Percentiles rank a stretch among this genome's conserved stretches.
These are phyloP conservation scores for Peribatodes rhomboidaria DNA, from an alignment of 2,888 invertebrate species.

Conservation along the genomic window DNA sequence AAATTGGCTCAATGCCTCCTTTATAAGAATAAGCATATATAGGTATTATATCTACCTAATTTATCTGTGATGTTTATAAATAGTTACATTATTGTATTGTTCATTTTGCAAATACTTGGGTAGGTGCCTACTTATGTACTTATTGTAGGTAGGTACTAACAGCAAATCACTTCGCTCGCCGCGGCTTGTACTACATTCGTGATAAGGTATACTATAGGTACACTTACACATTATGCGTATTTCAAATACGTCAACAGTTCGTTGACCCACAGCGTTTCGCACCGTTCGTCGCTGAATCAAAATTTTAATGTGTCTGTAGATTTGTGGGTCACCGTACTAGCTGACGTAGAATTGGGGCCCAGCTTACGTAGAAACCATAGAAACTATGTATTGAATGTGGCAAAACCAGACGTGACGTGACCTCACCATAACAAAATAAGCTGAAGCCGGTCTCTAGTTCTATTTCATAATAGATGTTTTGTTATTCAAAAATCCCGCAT, in stretches of 20 bases:
- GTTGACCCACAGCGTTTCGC: constrained; percentile 80
- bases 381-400: too few relatives aligned
- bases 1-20: too few relatives aligned
- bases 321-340: constrained; percentile 84
- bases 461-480: constrained; percentile 62
- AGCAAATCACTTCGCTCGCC: constrained; percentile 67
- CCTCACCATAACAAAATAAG: constrained; percentile 76
- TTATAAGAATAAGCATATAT: too few relatives aligned
- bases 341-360: constrained; percentile 78
- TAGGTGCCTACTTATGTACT: neutral
- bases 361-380: neutral
- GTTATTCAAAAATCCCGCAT: constrained; percentile 75
- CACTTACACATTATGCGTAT: constrained; percentile 70
- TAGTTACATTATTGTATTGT: too few relatives aligned
- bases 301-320: constrained; percentile 85
- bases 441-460: constrained; percentile 79
- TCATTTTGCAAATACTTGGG: neutral
- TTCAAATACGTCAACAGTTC: constrained; percentile 85
- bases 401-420: constrained; percentile 80
- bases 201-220: constrained; percentile 66
- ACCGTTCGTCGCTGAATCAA: constrained; percentile 73
- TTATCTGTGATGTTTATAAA: too few relatives aligned
- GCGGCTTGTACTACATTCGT: constrained; percentile 77
- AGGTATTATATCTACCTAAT: too few relatives aligned
- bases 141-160: constrained; percentile 40